Percentiles rank a stretch among this genome's conserved stretches.
These are phyloP conservation scores for Montifringilla adamsi DNA, from an alignment of 2,113 vertebrate genomes.

Conservation along the genomic window DNA sequence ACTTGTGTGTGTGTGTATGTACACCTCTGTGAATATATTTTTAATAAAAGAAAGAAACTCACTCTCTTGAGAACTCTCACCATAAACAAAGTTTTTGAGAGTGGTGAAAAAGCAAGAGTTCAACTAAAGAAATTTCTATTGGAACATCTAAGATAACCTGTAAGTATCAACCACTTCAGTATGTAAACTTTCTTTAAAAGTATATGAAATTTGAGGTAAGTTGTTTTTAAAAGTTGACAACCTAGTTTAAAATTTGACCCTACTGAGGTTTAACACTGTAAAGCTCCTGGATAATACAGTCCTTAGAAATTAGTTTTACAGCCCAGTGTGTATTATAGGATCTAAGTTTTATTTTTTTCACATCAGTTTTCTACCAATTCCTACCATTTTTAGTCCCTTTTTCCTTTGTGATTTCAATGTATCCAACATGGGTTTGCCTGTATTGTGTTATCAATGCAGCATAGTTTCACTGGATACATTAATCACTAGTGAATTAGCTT, in stretches of 20 bases:
- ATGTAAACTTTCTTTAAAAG: conserved; percentile 75
- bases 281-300: neutral
- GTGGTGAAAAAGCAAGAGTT: conserved; percentile 48
- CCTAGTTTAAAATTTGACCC: conserved; percentile 37
- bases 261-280: conserved; percentile 11
- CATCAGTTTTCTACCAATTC: conserved; percentile 59
- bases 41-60: neutral
- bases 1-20: neutral
- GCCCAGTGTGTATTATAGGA: neutral
- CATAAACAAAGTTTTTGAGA: conserved; percentile 12
- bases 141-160: conserved; percentile 79
- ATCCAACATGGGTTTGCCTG: conserved; percentile 73
- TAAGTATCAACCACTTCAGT: conserved; percentile 77
- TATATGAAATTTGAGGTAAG: conserved; percentile 82
- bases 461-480: conserved; percentile 76
- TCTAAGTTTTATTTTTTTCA: conserved; percentile 32
- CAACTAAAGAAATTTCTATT: conserved; percentile 73
- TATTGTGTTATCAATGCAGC: conserved; percentile 56
- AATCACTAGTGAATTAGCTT: conserved; percentile 74
- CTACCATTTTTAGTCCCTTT: conserved; percentile 68
- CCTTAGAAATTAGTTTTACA: conserved; percentile 24
- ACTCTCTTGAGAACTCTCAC: conserved; percentile 31
- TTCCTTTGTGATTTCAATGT: conserved; percentile 75
- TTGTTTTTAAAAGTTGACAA: conserved; percentile 57
- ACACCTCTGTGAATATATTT: neutral